Base-by-base conservation (phyloP, 2,888 invertebrate genomes). In the Cetonia aurata region DNA sequence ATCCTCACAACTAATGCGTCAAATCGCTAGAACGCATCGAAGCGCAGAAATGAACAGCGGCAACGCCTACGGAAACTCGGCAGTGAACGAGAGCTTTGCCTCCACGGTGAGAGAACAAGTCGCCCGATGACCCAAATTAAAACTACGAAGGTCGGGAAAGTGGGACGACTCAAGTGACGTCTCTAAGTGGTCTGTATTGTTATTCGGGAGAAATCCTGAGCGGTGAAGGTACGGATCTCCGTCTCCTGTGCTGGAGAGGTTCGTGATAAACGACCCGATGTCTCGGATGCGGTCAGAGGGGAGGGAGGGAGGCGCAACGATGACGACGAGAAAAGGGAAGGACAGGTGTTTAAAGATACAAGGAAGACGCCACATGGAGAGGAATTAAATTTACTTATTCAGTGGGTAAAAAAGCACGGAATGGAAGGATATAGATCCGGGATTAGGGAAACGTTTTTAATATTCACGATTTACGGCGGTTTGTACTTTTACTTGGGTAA, bases 81-180 rank as follows among this genome's bases (percentile, higher is more conserved):
- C 8, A 60, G 41, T n/a, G 6, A 44, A 44, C 60, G 15, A 42
- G 8, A 46, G 44, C 10, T 25, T 60, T 44, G 15, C 60, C 44
- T 46, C 41, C 37, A 6, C 8, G 8, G 37, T 37, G 10, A 19
- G n/a, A 67, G 52, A 55, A 31, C 57, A 52, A 57, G 50, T 37
- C 55, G 66, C 56, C 68, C 46, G 72, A 72, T 72, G 69, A 62
- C 69, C 69, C 57, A 69, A 71, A 73, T 73, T 73, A 73, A 69
- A 69, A 56, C 62, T 41, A 65, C 57, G 69, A 70, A n/a, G 72
- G 70, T 65, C 70, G 67, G 50, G 37, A 72, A 72, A 70, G 52
- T 73, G 68, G 73, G 68, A 55, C 71, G 66, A 57, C 70, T 72
- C 59, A 65, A 70, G 71, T 62, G 73, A 53, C 60, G 62, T 66